Evolutionary conservation across 2,797 vertebrate genomes (phyloP).

Genomic region (Cyprinodon diabolis): DNA sequence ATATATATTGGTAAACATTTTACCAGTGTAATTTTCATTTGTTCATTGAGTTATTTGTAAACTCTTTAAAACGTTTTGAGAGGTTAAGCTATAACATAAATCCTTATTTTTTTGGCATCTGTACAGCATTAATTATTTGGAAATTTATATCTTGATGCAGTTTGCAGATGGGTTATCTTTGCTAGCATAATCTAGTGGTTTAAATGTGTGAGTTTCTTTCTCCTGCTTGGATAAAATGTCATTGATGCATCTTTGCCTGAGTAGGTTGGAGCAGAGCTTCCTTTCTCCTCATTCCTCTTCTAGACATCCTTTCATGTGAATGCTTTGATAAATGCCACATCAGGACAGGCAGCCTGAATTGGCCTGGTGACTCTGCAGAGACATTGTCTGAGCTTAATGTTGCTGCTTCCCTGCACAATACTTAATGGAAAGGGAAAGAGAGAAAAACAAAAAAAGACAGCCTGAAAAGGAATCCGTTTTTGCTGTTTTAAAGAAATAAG

Average conservation of each 20-base stretch:
- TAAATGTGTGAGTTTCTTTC: conserved; percentile 20
- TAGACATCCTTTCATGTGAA: conserved; percentile 23
- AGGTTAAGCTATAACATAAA: too few species aligned
- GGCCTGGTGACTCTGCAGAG: not conserved
- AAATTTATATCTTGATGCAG: not conserved
- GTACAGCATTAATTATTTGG: too few species aligned
- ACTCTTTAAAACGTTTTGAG: too few species aligned
- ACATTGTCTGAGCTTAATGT: not conserved
- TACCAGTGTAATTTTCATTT: too few species aligned
- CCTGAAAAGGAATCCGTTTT: conserved; percentile 13
- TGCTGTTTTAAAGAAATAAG: conserved; percentile 31
- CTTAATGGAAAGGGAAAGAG: not conserved
- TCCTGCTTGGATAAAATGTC: conserved; percentile 49
- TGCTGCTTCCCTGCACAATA: conserved; percentile 9
- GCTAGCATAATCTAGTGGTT: conserved; percentile 30
- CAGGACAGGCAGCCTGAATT: not conserved
- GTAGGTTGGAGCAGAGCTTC: conserved; percentile 54
- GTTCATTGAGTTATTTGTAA: too few species aligned
- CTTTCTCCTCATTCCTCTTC: conserved; percentile 8
- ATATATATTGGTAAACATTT: too few species aligned
- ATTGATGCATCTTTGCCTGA: conserved; percentile 53
- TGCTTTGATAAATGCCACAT: conserved; percentile 24
- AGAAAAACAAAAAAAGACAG: conserved; percentile 6
- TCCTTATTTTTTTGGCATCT: too few species aligned
- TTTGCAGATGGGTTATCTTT: conserved; percentile 40